Evolutionary conservation across 2,888 invertebrate genomes (phyloP).

Genomic region (Hypercompe scribonia): DNA sequence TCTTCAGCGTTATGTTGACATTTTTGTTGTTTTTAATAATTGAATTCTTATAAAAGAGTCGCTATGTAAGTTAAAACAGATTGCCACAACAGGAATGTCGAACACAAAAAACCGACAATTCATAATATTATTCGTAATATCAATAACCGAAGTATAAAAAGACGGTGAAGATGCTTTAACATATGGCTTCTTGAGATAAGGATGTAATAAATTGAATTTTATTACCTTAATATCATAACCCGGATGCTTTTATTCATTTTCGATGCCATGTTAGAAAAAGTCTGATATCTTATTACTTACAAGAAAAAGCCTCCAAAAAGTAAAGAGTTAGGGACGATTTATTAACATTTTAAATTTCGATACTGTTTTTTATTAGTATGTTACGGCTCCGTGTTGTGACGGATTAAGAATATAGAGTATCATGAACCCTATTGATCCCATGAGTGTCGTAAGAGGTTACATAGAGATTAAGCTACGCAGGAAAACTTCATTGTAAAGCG

Average conservation of each 20-base stretch:
- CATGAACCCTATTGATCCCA: no score
- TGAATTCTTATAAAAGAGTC: background rate
- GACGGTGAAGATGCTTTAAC: conserved; percentile 5
- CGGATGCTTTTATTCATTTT: background rate
- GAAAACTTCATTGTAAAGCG: no score
- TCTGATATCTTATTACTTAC: background rate
- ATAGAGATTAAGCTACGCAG: no score
- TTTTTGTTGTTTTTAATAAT: background rate
- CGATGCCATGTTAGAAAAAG: conserved; percentile 6
- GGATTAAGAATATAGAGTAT: no score
- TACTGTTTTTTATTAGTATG: background rate
- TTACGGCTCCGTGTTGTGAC: background rate
- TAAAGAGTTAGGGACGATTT: background rate
- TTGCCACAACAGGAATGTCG: background rate
- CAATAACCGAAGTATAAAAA: conserved; percentile 3
- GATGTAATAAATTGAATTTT: conserved; percentile 49
- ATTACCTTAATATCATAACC: conserved; percentile 27
- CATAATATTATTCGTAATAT: background rate
- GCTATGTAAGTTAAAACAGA: background rate
- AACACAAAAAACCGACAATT: background rate
- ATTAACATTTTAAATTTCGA: background rate
- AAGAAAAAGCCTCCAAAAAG: background rate
- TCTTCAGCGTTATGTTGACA: background rate
- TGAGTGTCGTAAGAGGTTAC: no score
- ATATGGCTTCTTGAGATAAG: conserved; percentile 22